Conservation (phyloP, 2,888 invertebrate genomes). For the Diarsia brunnea region DNA sequence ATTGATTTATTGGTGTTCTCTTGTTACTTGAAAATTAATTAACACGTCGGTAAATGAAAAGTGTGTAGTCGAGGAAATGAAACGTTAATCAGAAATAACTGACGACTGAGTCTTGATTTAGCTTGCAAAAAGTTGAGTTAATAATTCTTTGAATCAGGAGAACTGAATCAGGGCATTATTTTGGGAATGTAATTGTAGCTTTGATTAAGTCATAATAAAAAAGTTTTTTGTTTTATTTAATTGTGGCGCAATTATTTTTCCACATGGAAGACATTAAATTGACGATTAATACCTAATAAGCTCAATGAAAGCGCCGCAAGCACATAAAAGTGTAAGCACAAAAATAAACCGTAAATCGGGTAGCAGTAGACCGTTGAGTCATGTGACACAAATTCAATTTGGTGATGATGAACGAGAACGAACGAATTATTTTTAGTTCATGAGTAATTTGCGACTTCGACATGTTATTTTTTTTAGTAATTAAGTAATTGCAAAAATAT, state of each 20-base stretch:
- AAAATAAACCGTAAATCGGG: slow-evolving; percentile 52
- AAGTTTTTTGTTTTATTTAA: not conserved
- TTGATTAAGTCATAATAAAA: not conserved
- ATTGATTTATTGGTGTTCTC: slow-evolving; percentile 6
- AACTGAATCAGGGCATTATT: not conserved
- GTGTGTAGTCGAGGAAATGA: not conserved
- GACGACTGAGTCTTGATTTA: not conserved
- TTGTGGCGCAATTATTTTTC: not conserved
- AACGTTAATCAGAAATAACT: not conserved
- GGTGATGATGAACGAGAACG: slow-evolving; percentile 67
- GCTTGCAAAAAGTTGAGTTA: not conserved
- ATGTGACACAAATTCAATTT: slow-evolving; percentile 79
- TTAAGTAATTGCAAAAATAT: not conserved
- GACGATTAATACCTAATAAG: not conserved
- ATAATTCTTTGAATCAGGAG: not conserved
- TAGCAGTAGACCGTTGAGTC: slow-evolving; percentile 67
- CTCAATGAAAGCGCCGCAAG: not conserved
- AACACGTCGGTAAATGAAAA: not conserved
- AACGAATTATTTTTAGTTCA: slow-evolving; percentile 67
- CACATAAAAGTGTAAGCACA: slow-evolving; percentile 54
- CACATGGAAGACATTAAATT: not conserved
- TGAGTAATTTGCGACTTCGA: slow-evolving; percentile 13
- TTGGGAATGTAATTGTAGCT: not conserved
- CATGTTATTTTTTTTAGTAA: not conserved
- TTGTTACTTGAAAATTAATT: not conserved